Evolutionary conservation across 2,797 vertebrate species (phyloP).

Genomic region (Alcedo atthis): DNA sequence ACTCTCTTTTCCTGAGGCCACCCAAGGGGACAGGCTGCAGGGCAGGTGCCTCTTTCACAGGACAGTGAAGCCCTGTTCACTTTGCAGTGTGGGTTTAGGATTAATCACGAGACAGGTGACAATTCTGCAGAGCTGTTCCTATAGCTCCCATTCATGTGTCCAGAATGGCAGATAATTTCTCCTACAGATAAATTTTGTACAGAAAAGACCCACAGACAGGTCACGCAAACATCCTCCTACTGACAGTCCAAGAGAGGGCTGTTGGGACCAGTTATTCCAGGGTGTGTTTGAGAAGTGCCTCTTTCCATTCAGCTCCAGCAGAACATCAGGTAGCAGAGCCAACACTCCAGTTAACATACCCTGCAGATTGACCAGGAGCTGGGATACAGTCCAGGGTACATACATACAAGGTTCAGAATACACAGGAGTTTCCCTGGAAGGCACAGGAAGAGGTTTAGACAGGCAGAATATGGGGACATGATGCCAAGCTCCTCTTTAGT

Average conservation of each 20-base stretch:
- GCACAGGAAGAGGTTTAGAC: background rate
- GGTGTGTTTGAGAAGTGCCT: background rate
- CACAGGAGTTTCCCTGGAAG: background rate
- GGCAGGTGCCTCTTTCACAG: background rate
- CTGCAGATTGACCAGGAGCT: background rate
- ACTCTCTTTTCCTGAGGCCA: background rate
- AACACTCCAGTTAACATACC: fast-evolving
- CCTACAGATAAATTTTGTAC: background rate
- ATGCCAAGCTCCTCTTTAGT: background rate
- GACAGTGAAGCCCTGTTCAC: background rate
- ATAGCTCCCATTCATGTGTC: fast-evolving
- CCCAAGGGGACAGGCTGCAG: background rate
- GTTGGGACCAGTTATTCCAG: background rate
- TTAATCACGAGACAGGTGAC: background rate
- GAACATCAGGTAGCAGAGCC: background rate
- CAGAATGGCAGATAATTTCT: background rate
- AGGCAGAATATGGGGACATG: background rate
- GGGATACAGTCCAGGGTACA: background rate
- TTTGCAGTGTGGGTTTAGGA: background rate
- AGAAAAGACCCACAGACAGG: background rate
- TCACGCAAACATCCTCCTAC: background rate
- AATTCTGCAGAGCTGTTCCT: fast-evolving
- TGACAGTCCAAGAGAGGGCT: background rate
- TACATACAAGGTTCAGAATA: fast-evolving
- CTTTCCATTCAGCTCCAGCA: background rate